Base-by-base conservation (phyloP, 1,140 invertebrate genomes). In the Trachelipus rathkii region DNA sequence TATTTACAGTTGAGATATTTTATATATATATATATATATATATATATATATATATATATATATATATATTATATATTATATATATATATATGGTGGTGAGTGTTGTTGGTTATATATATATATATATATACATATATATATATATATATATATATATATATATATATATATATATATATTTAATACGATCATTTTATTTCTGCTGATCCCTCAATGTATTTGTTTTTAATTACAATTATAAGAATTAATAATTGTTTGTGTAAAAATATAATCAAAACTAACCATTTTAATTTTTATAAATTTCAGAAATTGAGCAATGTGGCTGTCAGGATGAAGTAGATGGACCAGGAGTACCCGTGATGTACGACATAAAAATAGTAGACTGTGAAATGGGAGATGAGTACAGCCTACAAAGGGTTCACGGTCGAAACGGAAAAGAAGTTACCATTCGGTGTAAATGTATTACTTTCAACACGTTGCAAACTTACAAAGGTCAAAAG, bases 301-400 rank as follows among this genome's bases (percentile, higher is more conserved):
- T 21, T 24, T 21, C 68, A 21, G 68, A 70, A 21, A 60, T 60
- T 1, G 33, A 33, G 50, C 50, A 60, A 4, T 70, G 68, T 21
- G 19, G 24, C 11, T 70, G 68, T 21, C 10, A 21, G 19, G 68
- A 70, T 13, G 68, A 70, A 5, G 3, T 70, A 21, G 19, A 70
- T 13, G 68, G 11, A 11, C 68, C 68, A 21, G 68, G 68, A 24
- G 68, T 70, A 13, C 23, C 68, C 10, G 68, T 70, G 10, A 70
- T 21, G 10, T 70, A 23, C 68, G 68, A 70, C 10, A 70, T 70
- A 11, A 21, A 33, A 11, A 70, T 70, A 11, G 68, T 70, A 33
- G 68, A 70, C 68, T 70, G 68, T 33, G 68, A 70, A 33, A 21
- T 23, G 19, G 68, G 68, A 21, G 68, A 70, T 13, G 68, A 70